These are phyloP conservation scores for Eidolon helvum DNA, from an alignment of 2,113 vertebrate genomes.

Conservation along the genomic window DNA sequence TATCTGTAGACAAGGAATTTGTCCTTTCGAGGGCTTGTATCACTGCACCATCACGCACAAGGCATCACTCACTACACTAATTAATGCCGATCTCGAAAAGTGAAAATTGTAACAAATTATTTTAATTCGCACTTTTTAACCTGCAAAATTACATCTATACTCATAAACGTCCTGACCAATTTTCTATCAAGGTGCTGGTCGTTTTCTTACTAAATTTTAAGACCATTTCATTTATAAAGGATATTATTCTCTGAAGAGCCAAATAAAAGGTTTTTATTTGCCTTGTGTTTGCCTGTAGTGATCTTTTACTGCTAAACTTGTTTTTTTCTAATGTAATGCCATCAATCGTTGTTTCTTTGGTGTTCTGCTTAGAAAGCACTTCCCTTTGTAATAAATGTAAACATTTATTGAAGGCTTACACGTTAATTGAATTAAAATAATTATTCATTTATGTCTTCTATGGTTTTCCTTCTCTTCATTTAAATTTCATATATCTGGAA, in stretches of 20 bases:
- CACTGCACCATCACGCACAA: background rate
- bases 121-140: background rate
- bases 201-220: background rate
- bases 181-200: background rate
- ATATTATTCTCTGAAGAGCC: background rate
- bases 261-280: background rate
- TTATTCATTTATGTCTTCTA: background rate
- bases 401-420: background rate
- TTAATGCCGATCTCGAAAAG: background rate
- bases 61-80: background rate
- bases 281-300: background rate
- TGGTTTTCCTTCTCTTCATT: background rate
- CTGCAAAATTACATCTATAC: background rate
- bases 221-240: background rate
- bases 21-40: background rate
- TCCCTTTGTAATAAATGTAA: background rate
- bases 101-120: background rate
- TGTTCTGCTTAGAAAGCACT: background rate
- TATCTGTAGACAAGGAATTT: background rate
- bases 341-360: background rate
- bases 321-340: background rate
- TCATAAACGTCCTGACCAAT: background rate
- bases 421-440: background rate
- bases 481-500: background rate
- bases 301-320: background rate